A percentile compares a stretch with the other conserved stretches of the same genome.
Evolutionary conservation across 2,888 invertebrate species (phyloP).

Genomic region (Acleris laterana): DNA sequence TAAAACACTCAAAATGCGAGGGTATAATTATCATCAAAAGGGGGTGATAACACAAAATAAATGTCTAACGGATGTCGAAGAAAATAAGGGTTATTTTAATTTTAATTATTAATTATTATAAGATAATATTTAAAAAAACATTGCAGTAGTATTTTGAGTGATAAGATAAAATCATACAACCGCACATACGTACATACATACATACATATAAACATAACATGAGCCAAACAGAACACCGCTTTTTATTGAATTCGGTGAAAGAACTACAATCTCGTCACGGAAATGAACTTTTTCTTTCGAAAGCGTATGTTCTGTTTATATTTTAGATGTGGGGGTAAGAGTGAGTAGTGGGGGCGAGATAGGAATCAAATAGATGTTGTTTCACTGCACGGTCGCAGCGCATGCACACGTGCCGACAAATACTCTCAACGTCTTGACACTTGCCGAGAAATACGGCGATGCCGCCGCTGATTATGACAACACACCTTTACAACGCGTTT

Average conservation of each 20-base stretch:
- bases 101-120: no score
- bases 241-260: slow-evolving; percentile 27
- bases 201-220: no score
- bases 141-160: no score
- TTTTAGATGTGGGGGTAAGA: slow-evolving; percentile 61
- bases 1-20: no score
- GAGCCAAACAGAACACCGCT: no score
- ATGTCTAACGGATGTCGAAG: no score
- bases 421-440: slow-evolving; percentile 72
- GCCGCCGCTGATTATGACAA: slow-evolving; percentile 23
- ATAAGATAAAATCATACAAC: no score
- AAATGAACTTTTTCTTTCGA: slow-evolving; percentile 71
- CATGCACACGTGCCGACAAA: slow-evolving; percentile 77
- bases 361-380: slow-evolving; percentile 84
- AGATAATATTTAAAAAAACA: no score
- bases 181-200: no score
- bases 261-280: slow-evolving; percentile 65
- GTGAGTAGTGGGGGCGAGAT: slow-evolving; percentile 60
- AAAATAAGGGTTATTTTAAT: no score
- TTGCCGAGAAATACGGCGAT: slow-evolving; percentile 45
- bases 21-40: no score
- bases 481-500: neutral
- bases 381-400: slow-evolving; percentile 76
- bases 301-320: slow-evolving; percentile 77
- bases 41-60: no score